Evolutionary conservation across 2,797 vertebrate genomes (phyloP).

Genomic region (Gobionotothen gibberifrons): DNA sequence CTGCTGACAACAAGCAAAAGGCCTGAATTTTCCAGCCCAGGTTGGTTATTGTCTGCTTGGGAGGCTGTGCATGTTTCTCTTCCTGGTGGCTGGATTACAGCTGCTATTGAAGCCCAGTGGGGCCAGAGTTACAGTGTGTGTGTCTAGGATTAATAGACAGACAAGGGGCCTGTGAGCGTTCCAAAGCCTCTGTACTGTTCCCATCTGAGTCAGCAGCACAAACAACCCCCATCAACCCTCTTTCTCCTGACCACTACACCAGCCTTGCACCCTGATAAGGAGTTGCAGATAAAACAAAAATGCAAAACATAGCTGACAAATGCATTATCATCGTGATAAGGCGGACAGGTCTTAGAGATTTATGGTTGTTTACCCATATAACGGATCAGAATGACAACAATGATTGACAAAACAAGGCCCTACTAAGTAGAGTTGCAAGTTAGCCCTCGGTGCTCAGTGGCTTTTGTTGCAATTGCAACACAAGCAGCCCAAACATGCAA

Average conservation of each 20-base stretch:
- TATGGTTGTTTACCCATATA: conserved; percentile 17
- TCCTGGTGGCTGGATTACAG: conserved; percentile 82
- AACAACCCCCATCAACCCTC: conserved; percentile 40
- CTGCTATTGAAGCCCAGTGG: conserved; percentile 73
- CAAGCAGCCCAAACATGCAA: conserved; percentile 47
- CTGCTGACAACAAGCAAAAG: conserved; percentile 77
- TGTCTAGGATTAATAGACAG: conserved; percentile 79
- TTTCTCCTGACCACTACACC: conserved; percentile 46
- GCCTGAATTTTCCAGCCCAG: conserved; percentile 73
- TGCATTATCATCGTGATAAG: background rate
- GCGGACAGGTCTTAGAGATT: background rate
- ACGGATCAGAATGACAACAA: conserved; percentile 31
- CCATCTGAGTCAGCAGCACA: conserved; percentile 77
- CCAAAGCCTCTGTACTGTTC: conserved; percentile 64
- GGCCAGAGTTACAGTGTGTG: conserved; percentile 65
- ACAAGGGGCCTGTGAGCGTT: conserved; percentile 66
- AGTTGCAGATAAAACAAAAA: conserved; percentile 6
- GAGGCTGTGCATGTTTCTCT: conserved; percentile 71
- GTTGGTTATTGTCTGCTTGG: conserved; percentile 72
- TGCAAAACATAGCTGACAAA: background rate
- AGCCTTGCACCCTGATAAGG: conserved; percentile 11
- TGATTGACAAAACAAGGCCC: conserved; percentile 18
- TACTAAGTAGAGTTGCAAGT: conserved; percentile 23
- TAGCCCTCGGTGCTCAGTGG: conserved; percentile 29
- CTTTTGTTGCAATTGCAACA: conserved; percentile 75